Conservation (phyloP, 2,797 vertebrate genomes). For the Cynodonichthys magdalenae region DNA sequence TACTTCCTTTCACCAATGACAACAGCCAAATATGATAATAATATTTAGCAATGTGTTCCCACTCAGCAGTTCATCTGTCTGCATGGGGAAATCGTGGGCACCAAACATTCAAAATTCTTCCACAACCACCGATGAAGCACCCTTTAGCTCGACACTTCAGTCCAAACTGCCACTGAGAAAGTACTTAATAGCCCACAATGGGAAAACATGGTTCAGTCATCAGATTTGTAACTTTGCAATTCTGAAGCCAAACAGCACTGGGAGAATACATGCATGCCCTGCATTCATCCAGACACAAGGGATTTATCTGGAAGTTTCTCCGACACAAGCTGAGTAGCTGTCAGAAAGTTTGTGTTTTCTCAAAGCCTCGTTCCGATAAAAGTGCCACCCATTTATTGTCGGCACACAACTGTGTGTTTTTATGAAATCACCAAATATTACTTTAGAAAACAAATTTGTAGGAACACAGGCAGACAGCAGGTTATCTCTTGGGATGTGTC, state of each 20-base stretch:
- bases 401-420: conserved; percentile 14
- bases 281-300: conserved; percentile 25
- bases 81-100: conserved; percentile 43
- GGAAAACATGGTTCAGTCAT: conserved; percentile 67
- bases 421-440: conserved; percentile 44
- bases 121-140: conserved; percentile 65
- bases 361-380: conserved; percentile 40
- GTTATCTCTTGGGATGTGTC: conserved; percentile 35
- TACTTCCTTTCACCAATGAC: conserved; percentile 2
- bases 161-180: conserved; percentile 59
- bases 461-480: conserved; percentile 27
- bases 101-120: conserved; percentile 56
- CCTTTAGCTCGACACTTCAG: conserved; percentile 63
- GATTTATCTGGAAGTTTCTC: conserved; percentile 12
- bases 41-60: conserved; percentile 13
- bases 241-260: conserved; percentile 16
- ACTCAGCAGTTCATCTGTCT: conserved; percentile 43
- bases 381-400: conserved; percentile 19
- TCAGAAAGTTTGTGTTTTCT: conserved; percentile 31
- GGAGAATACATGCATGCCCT: conserved; percentile 1
- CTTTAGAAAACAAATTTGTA: conserved; percentile 40
- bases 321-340: conserved; percentile 9
- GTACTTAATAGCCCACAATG: conserved; percentile 63
- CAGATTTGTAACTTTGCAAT: conserved; percentile 39
- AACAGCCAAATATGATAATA: conserved; percentile 18